phyloP scores from a whole-genome alignment of 2,113 vertebrate genomes.

The Cottus gobio region DNA sequence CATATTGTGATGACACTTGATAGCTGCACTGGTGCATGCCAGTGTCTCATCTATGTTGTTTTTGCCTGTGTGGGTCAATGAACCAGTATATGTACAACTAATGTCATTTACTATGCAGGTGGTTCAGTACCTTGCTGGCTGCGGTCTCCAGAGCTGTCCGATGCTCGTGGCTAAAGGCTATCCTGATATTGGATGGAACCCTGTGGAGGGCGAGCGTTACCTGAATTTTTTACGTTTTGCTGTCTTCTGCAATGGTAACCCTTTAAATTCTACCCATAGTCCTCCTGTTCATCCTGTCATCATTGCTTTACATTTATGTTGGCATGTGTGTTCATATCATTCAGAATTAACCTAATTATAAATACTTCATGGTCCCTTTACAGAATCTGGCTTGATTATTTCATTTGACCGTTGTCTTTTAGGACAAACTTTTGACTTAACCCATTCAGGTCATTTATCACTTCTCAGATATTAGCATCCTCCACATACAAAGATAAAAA shows the following conservation, averaged over 20 bases:
- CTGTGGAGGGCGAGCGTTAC: conserved; percentile 95
- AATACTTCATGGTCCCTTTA: background rate
- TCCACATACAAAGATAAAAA: conserved; percentile 14
- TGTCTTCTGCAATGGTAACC: conserved; percentile 95
- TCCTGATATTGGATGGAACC: conserved; percentile 96
- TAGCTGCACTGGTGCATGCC: background rate
- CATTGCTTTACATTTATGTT: background rate
- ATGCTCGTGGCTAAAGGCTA: conserved; percentile 93
- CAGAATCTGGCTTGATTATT: background rate
- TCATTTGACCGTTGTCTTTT: background rate
- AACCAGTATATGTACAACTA: background rate
- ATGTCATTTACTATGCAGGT: conserved; percentile 82
- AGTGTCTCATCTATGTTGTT: background rate
- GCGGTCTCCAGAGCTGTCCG: conserved; percentile 91
- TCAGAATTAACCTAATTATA: background rate
- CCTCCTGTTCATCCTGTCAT: background rate
- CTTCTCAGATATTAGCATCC: background rate
- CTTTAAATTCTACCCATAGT: background rate
- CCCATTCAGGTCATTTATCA: background rate
- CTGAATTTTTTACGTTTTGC: conserved; percentile 95
- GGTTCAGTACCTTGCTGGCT: conserved; percentile 92
- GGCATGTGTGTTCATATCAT: background rate
- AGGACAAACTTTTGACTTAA: background rate
- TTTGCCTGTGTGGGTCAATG: background rate
- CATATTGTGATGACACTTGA: background rate